Evolutionary conservation across 2,797 vertebrate species (phyloP).

Genomic region (Falco rusticolus): DNA sequence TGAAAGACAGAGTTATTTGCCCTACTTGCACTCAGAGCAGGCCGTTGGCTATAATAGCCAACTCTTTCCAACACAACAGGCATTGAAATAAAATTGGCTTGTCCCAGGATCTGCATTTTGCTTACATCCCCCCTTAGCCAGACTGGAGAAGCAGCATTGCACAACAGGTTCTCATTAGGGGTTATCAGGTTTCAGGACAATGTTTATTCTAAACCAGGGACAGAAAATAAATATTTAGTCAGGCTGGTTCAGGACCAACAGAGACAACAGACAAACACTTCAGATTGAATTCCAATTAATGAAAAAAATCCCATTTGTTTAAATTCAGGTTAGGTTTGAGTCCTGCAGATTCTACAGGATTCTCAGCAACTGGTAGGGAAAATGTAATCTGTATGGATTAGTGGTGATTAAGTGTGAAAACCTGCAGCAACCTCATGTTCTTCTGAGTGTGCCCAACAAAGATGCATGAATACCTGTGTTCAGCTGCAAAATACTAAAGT

Average conservation of each 20-base stretch:
- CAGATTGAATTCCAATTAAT: background rate
- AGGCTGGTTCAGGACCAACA: background rate
- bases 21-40: background rate
- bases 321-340: background rate
- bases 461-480: background rate
- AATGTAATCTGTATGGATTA: background rate
- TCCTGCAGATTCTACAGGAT: background rate
- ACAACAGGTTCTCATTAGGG: background rate
- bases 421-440: background rate
- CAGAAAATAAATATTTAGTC: conserved; percentile 24
- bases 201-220: background rate
- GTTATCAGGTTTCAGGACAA: conserved; percentile 1
- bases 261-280: background rate
- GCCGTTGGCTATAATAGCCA: background rate
- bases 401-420: background rate
- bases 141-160: background rate
- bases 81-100: background rate
- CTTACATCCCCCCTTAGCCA: background rate
- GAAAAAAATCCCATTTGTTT: background rate
- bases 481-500: background rate
- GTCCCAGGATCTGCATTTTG: background rate
- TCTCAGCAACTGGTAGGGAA: background rate
- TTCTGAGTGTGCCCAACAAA: background rate
- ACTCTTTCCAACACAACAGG: background rate
- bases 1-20: background rate